A percentile compares a stretch with the other conserved stretches of the same genome.
phyloP scores from a whole-genome alignment of 1,140 invertebrate species.

The Stratiolaelaps scimitus region DNA sequence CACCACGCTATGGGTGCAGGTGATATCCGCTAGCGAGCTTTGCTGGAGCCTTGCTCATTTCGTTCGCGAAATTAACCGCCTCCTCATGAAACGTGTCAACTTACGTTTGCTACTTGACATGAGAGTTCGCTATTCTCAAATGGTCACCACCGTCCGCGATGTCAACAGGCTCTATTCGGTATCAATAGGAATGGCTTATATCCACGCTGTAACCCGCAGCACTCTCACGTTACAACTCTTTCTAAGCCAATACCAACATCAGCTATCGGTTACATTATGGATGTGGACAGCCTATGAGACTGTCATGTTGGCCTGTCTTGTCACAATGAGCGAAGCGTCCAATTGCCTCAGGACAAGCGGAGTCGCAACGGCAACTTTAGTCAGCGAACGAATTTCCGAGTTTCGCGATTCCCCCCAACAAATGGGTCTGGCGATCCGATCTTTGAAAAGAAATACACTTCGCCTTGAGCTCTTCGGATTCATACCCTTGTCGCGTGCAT shows the following conservation, averaged over 20 bases:
- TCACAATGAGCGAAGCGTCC: constrained; percentile 12
- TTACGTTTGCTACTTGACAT: constrained; percentile 1
- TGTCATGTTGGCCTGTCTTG: background rate
- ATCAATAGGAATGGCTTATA: constrained; percentile 1
- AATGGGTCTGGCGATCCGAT: background rate
- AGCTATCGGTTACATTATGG: background rate
- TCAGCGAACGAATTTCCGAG: constrained; percentile 16
- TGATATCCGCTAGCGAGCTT: constrained; percentile 1
- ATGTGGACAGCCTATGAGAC: constrained; percentile 9
- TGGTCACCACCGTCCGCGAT: constrained; percentile 6
- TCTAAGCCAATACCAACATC: background rate
- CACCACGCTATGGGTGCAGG: background rate
- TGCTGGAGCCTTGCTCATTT: constrained; percentile 19
- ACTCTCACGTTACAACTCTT: constrained; percentile 1
- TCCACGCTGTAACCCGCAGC: background rate
- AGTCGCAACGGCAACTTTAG: background rate
- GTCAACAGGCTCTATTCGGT: constrained; percentile 14
- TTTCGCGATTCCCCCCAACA: constrained; percentile 19
- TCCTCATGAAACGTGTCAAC: constrained; percentile 8
- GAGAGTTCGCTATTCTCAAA: constrained; percentile 7
- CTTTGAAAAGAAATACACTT: constrained; percentile 1
- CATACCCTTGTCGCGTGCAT: constrained; percentile 6
- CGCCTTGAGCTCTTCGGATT: constrained; percentile 2
- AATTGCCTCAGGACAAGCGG: constrained; percentile 3
- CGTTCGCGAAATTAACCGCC: constrained; percentile 2